Evolutionary conservation across 2,888 invertebrate genomes (phyloP).

Genomic region (Bimastos eiseni): DNA sequence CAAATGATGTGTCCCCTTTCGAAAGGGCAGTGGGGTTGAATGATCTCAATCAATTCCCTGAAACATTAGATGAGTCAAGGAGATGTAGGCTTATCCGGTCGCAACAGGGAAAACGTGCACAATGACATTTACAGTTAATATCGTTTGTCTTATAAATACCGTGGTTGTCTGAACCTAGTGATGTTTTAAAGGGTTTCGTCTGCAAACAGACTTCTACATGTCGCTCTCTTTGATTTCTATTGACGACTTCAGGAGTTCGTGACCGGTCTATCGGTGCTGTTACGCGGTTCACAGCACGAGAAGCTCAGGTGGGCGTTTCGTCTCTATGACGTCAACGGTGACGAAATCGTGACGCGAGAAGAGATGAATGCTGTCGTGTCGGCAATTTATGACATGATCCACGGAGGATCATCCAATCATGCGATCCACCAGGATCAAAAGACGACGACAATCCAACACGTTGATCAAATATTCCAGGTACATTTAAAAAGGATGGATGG

Average conservation of each 20-base stretch:
- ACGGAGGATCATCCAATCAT: slow-evolving; percentile 77
- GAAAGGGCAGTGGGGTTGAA: no score
- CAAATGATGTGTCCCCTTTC: no score
- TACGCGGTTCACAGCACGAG: slow-evolving; percentile 87
- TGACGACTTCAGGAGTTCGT: slow-evolving; percentile 79
- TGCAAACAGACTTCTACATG: no score
- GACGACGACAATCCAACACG: slow-evolving; percentile 83
- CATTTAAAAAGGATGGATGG: neutral
- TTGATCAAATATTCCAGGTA: slow-evolving; percentile 91
- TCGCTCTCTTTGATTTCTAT: neutral
- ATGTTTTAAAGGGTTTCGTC: no score
- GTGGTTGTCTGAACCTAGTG: no score
- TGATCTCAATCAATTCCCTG: no score
- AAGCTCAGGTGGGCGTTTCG: slow-evolving; percentile 94
- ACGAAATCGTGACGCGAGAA: slow-evolving; percentile 80
- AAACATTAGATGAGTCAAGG: no score
- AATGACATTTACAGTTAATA: no score
- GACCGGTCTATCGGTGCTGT: slow-evolving; percentile 85
- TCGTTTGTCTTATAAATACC: no score
- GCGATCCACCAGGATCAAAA: slow-evolving; percentile 76
- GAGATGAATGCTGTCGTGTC: slow-evolving; percentile 90
- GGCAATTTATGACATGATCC: slow-evolving; percentile 89
- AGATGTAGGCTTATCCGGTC: no score
- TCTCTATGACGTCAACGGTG: slow-evolving; percentile 90
- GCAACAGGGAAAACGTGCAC: no score